Conservation (phyloP, 2,888 invertebrate species). For the Agrotis puta region DNA sequence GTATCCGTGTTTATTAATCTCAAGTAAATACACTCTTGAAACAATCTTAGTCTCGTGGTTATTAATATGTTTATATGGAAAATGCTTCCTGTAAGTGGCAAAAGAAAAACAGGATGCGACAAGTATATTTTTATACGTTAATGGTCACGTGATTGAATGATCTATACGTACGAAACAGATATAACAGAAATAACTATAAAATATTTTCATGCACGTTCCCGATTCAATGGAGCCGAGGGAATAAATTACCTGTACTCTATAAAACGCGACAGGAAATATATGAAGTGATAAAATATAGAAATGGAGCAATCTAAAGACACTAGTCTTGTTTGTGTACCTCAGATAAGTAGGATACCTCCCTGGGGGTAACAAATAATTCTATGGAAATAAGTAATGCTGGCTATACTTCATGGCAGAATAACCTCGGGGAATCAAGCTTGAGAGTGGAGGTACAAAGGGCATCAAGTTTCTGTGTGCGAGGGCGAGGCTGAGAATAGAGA, state of each 20-base stretch:
- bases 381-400: slow-evolving; percentile 77
- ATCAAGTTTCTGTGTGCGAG: slow-evolving; percentile 71
- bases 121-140: slow-evolving; percentile 31
- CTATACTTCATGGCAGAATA: slow-evolving; percentile 75
- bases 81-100: slow-evolving; percentile 47
- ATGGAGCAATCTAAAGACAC: slow-evolving; percentile 56
- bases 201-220: slow-evolving; percentile 37
- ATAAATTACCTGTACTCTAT: slow-evolving; percentile 54
- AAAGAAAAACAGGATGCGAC: slow-evolving; percentile 48
- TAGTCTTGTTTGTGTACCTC: slow-evolving; percentile 48
- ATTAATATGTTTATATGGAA: slow-evolving; percentile 48
- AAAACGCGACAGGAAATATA: slow-evolving; percentile 57
- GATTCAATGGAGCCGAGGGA: slow-evolving; percentile 41
- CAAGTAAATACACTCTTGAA: slow-evolving; percentile 51
- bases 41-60: slow-evolving; percentile 43
- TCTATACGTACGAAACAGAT: slow-evolving; percentile 29
- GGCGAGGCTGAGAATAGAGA: slow-evolving; percentile 43
- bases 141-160: slow-evolving; percentile 18
- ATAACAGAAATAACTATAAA: slow-evolving; percentile 37
- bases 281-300: slow-evolving; percentile 65
- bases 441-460: slow-evolving; percentile 74
- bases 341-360: slow-evolving; percentile 60
- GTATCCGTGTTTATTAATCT: slow-evolving; percentile 58
- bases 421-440: slow-evolving; percentile 74
- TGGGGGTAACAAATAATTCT: slow-evolving; percentile 73